A percentile compares a stretch with the other conserved stretches of the same genome.
Conservation (phyloP, 2,113 vertebrate genomes). For the Syrmaticus mikado region DNA sequence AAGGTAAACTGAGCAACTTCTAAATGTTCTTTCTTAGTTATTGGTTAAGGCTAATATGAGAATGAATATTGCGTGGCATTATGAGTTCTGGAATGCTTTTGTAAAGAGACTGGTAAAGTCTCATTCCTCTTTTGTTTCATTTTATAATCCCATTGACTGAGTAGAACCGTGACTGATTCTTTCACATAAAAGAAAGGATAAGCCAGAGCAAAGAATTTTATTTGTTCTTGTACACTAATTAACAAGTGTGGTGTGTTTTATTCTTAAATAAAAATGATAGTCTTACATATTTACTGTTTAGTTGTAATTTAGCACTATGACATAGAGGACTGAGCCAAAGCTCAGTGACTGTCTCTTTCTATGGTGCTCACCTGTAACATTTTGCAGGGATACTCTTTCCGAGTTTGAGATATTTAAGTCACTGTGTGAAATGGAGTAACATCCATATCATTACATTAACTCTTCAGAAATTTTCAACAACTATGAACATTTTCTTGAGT, state of each 20-base stretch:
- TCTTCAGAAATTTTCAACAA: background rate
- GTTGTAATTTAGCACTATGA: background rate
- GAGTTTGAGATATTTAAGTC: background rate
- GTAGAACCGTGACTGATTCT: background rate
- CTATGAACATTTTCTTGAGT: background rate
- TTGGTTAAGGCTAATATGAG: background rate
- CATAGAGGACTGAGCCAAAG: background rate
- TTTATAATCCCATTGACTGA: background rate
- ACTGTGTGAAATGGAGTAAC: background rate
- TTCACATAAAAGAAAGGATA: background rate
- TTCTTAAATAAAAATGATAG: background rate
- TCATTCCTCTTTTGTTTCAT: background rate
- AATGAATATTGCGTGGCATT: background rate
- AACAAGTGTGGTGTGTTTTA: background rate
- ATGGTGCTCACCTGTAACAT: background rate
- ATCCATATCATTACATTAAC: background rate
- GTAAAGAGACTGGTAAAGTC: background rate
- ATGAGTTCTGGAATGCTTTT: background rate
- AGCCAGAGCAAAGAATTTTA: background rate
- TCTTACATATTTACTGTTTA: background rate
- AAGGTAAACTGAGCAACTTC: constrained; percentile 78
- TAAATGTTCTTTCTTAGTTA: background rate
- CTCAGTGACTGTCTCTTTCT: background rate
- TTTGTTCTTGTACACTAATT: background rate
- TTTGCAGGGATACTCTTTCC: background rate